Evolutionary conservation across 2,113 vertebrate genomes (phyloP), one percentile per base, ranked within the genome.

Genomic region (Tachysurus fulvidraco): DNA sequence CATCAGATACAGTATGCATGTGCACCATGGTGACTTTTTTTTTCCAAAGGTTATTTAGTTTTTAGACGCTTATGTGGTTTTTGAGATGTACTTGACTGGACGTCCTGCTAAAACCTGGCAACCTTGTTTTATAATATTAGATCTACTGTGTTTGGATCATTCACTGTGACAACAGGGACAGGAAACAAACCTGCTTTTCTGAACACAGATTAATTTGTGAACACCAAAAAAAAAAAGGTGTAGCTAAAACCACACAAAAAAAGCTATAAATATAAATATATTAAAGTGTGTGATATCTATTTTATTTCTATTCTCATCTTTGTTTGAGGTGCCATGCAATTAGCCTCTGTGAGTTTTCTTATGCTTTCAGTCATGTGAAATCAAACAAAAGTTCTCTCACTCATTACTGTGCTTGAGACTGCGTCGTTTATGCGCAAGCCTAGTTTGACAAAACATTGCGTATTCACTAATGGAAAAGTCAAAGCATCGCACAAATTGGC

Each of bases 381-480:
- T 59, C 17, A 57, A 79, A 44, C 19, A 41, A 60, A 60, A 44
- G 13, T 44, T 60, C 30, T 60, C 19, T 81, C 30, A 81, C 55
- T 60, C 77, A 59, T 59, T 81, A 16, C 30, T 44, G 57, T 10
- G 16, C 54, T 30, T 36, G 77, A 57, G 77, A 79, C 77, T 36
- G 19, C 36, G 44, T 14, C 25, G 17, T 10, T 13, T 30, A 57
- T 36, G 19, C 44, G 67, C 7, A 85, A 0, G 41, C 71, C 8
- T 46, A 44, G 73, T 28, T 59, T 1, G 14, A 55, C 59, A 78
- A n/a, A 52, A 73, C 16, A 25, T 76, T 76, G 57, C 9, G 5
- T 54, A 28, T 44, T 60, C 62, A 81, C 79, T 76, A 62, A 14
- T 71, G 83, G 54, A 52, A 55, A 83, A 67, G 77, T 81, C 46